Base-by-base conservation (phyloP, 2,113 vertebrate genomes). In the Trematocara variabile region DNA sequence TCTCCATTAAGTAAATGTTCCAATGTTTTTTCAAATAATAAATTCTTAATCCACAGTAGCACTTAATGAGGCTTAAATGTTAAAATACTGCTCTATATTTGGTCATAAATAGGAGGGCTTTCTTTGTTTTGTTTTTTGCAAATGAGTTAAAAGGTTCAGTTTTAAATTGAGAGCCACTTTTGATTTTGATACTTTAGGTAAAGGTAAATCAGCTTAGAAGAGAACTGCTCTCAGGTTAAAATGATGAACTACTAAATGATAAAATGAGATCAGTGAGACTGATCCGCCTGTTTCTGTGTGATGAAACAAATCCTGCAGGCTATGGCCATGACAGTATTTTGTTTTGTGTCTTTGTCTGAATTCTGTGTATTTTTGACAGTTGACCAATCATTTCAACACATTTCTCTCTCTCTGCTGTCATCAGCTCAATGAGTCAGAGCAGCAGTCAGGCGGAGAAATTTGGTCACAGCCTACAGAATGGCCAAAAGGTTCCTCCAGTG, bases 341-440 rank as follows among this genome's bases (percentile, higher is more conserved):
- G 16, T n/a, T 28, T 58, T 58, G 37, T 58, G 37, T 44, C 4
- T 58, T 56, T 44, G 16, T 28, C 1, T 13, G 22, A 28, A 16
- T 25, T 39, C 34, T 41, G 52, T 56, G 20, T 41, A 28, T 55
- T 41, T 79, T 5, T 79, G 34, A 79, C 8, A 56, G 55, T 53
- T 53, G 16, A 52, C 44, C 6, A 12, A 8, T 50, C 14, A 50
- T 33, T 48, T 33, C 3, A 33, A 7, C 44, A 79, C 37, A 52
- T 39, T 28, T 81, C 54, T 65, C 37, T 58, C 41, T 73, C 14
- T 83, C 46, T 89, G 77, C 34, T 33, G 22, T 85, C 86, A 22
- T 77, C 94, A 95, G 94, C 88, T 85, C 77, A 5, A 25, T 82
- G 85, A 93, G 93, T 86, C 93, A 94, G 77, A 92, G 81, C 85